Base-by-base conservation (phyloP, 2,888 invertebrate genomes). In the Sussaba pulchella region DNA sequence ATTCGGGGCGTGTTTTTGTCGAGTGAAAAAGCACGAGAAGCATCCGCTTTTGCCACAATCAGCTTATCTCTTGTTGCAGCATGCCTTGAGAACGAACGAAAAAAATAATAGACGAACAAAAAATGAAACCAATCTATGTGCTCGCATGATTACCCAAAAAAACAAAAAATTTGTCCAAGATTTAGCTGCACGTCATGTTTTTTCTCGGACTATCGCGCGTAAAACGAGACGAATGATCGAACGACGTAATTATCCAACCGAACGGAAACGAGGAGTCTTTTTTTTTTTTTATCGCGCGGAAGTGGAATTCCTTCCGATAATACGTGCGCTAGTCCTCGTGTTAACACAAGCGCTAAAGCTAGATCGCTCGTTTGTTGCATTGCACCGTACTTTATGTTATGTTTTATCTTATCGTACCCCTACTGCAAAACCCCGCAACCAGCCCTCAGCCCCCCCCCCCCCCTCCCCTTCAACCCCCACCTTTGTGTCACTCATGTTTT, bases 281-380 rank as follows among this genome's bases (percentile, higher is more conserved):
- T 57, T 63, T 50, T 63, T 39, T 64, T 6, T 52, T 54, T 54
- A n/a, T 31, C 57, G 39, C n/a, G 61, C 19, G 67, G 41, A 73
- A n/a, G 31, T 43, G 14, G 50, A 73, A 61, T 36, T n/a, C 45
- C 54, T 24, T 67, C 47, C 41, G 41, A 59, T 69, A 39, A 64
- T 72, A 80, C 81, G 81, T 73, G 73, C 81, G 72, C 73, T 81
- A 73, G 73, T 81, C 81, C 73, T 45, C 52, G 52, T 54, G 52
- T 26, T 69, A 69, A 69, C 67, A 14, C 41, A 39, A 14, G 52
- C 1, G 41, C 54, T 21, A 69, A n/a, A 54, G 24, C 52, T 41
- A 39, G 52, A 69, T 41, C 41, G 67, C 67, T 70, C 69, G 69
- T 45, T 70, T 57, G 39, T 70, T 70, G 69, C 69, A 70, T 70